phyloP scores from a whole-genome alignment of 2,888 invertebrate species.

The Parapristionchus giblindavisi region DNA sequence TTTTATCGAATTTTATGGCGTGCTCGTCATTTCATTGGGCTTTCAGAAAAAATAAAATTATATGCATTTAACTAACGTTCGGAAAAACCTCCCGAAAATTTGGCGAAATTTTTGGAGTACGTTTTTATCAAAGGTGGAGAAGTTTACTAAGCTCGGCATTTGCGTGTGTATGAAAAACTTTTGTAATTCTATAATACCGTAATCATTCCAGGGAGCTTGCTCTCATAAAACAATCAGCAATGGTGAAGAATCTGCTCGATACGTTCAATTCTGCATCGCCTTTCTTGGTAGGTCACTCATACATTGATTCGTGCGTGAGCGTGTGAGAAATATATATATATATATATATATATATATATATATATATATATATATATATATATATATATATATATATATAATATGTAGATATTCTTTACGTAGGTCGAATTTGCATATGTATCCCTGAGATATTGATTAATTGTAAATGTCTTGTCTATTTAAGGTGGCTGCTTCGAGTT shows the following conservation, averaged over 20 bases:
- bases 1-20: background rate
- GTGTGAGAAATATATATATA: too few species aligned
- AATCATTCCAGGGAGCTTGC: constrained; percentile 78
- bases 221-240: constrained; percentile 86
- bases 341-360: too few species aligned
- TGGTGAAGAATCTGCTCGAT: constrained; percentile 86
- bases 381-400: too few species aligned
- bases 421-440: background rate
- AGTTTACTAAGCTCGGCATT: too few species aligned
- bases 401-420: too few species aligned
- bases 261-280: constrained; percentile 95
- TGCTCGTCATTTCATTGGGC: too few species aligned
- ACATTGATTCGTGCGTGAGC: background rate
- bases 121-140: too few species aligned
- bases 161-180: too few species aligned
- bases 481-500: constrained; percentile 82
- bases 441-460: background rate
- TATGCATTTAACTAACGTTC: background rate
- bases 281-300: constrained; percentile 79
- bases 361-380: too few species aligned
- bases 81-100: too few species aligned
- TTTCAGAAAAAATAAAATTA: background rate
- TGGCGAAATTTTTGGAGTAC: too few species aligned
- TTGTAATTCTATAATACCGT: too few species aligned
- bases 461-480: constrained; percentile 28